Evolutionary conservation across 2,797 vertebrate genomes (phyloP).

Genomic region (Mus minutoides): DNA sequence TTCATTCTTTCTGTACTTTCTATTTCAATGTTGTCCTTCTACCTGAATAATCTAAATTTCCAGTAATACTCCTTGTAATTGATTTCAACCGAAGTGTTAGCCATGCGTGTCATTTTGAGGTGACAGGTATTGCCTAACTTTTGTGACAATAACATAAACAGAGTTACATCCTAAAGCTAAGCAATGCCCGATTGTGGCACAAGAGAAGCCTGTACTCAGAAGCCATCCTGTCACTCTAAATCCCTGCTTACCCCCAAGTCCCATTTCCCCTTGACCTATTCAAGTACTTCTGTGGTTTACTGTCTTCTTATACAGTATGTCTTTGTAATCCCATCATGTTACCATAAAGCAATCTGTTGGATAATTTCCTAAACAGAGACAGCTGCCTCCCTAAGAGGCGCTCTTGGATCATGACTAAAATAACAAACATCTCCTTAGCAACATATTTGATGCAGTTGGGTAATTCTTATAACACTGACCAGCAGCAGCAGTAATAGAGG

Average conservation of each 20-base stretch:
- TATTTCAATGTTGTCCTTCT: background rate
- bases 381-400: constrained; percentile 35
- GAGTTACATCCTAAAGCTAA: background rate
- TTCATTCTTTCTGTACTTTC: background rate
- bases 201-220: background rate
- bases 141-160: background rate
- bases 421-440: constrained; percentile 48
- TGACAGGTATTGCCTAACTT: background rate
- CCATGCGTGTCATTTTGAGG: background rate
- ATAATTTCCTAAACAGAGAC: constrained; percentile 49
- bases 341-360: background rate
- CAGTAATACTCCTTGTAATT: background rate
- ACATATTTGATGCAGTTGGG: background rate
- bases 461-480: background rate
- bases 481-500: background rate
- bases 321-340: constrained; percentile 12
- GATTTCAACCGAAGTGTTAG: background rate
- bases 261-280: background rate
- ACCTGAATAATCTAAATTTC: background rate
- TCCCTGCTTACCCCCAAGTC: background rate
- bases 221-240: background rate
- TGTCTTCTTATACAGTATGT: constrained; percentile 13
- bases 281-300: constrained; percentile 9
- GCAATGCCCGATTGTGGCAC: background rate
- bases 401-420: constrained; percentile 3